Evolutionary conservation across 2,888 invertebrate genomes (phyloP).

Genomic region (Cryptocephalus moraei): DNA sequence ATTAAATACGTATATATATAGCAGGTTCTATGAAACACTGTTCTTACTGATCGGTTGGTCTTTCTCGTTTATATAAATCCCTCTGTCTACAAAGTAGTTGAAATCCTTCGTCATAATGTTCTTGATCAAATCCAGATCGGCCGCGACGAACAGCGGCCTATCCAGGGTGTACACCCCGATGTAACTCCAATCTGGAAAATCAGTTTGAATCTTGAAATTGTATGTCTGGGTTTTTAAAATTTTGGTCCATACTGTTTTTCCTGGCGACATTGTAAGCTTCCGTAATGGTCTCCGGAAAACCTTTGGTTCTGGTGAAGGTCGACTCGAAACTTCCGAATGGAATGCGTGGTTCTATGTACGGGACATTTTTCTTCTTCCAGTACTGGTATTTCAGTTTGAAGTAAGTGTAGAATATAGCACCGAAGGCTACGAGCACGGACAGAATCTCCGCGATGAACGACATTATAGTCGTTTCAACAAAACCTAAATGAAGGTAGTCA

Average conservation of each 20-base stretch:
- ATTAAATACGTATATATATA: background rate
- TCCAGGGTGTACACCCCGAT: constrained; percentile 32
- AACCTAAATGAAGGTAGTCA: too few relatives aligned
- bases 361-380: constrained; percentile 3
- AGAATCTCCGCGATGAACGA: too few relatives aligned
- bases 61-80: constrained; percentile 2
- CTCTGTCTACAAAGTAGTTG: constrained; percentile 30
- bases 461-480: too few relatives aligned
- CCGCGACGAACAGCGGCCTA: constrained; percentile 13
- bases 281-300: background rate
- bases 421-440: background rate
- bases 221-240: too few relatives aligned
- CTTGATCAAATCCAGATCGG: constrained; percentile 22
- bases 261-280: background rate
- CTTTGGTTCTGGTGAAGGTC: background rate
- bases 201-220: background rate
- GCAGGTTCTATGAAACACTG: background rate
- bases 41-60: constrained; percentile 3
- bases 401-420: background rate
- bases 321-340: constrained; percentile 3
- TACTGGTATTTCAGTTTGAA: constrained; percentile 1
- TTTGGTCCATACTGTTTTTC: background rate
- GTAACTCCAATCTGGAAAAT: constrained; percentile 9
- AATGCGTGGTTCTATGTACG: constrained; percentile 2
- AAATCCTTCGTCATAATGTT: constrained; percentile 49